Conservation (phyloP, 2,888 invertebrate species). For the Fabriciana adippe region DNA sequence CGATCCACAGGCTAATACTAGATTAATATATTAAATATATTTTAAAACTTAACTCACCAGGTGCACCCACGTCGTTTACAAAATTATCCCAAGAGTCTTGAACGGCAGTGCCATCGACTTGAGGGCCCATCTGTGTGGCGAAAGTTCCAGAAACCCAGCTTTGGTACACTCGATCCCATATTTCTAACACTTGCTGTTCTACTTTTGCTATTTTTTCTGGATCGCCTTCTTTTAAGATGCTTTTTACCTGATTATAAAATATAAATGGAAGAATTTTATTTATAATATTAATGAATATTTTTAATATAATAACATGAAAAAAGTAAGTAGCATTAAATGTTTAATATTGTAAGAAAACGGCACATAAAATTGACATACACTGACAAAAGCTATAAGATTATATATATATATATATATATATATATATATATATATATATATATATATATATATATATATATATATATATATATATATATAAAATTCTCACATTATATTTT, state of each 20-base stretch:
- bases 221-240: conserved; percentile 90
- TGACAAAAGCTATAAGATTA: too few species aligned
- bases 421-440: too few species aligned
- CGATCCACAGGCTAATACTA: too few species aligned
- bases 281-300: conserved; percentile 1
- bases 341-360: too few species aligned
- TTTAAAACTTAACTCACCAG: conserved; percentile 52
- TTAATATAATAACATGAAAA: not conserved
- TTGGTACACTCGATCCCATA: conserved; percentile 97
- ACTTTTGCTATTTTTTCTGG: conserved; percentile 90
- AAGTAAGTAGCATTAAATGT: not conserved
- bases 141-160: conserved; percentile 92
- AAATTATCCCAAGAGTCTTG: conserved; percentile 88
- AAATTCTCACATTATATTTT: too few species aligned
- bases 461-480: too few species aligned
- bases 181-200: conserved; percentile 93
- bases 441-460: too few species aligned
- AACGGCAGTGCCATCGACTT: conserved; percentile 88
- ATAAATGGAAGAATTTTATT: not conserved
- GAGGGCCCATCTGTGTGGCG: conserved; percentile 83
- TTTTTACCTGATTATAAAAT: conserved; percentile 83
- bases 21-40: too few species aligned
- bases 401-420: too few species aligned
- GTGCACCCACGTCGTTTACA: conserved; percentile 83
- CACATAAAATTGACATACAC: too few species aligned